Conservation (phyloP, 2,888 invertebrate species). For the Rhagium mordax region DNA sequence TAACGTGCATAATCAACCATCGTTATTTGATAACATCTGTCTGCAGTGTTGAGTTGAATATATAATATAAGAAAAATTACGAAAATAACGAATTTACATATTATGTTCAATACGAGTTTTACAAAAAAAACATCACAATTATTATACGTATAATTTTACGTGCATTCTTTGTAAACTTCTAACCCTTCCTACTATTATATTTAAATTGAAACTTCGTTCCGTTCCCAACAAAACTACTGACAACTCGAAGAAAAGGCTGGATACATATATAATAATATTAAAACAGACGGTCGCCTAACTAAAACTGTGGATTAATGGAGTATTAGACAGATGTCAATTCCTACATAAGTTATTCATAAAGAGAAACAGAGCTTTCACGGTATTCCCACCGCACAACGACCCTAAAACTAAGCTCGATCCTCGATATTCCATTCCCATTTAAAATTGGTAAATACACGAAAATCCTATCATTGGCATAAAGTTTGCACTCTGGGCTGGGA, state of each 20-base stretch:
- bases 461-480: conserved; percentile 41
- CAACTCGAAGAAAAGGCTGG: neutral
- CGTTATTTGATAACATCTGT: neutral
- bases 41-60: neutral
- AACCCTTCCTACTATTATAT: neutral
- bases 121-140: neutral
- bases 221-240: neutral
- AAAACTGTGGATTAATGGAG: conserved; percentile 52
- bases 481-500: neutral
- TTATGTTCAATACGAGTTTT: no score
- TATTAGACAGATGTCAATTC: conserved; percentile 62
- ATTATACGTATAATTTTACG: neutral
- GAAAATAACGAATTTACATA: no score
- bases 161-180: neutral
- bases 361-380: conserved; percentile 56
- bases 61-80: neutral
- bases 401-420: conserved; percentile 20
- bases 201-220: neutral
- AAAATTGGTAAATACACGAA: conserved; percentile 43
- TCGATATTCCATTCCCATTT: conserved; percentile 30
- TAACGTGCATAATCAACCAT: neutral
- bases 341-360: conserved; percentile 63
- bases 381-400: conserved; percentile 43
- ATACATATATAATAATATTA: conserved; percentile 14
- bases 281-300: conserved; percentile 19